phyloP scores from a whole-genome alignment of 2,113 vertebrate genomes.

The Geococcyx californianus region DNA sequence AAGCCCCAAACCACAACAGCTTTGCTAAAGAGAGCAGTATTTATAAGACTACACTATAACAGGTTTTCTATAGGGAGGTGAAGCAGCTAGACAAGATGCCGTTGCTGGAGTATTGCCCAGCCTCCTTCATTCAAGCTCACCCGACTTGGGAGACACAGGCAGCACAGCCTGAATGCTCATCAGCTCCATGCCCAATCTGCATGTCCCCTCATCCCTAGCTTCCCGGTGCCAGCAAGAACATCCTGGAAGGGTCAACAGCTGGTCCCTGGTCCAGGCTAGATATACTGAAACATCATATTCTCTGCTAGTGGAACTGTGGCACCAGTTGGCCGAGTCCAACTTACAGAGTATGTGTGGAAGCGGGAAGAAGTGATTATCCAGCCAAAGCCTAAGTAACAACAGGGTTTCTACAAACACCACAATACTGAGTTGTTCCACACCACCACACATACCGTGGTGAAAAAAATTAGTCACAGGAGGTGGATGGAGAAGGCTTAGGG shows the following conservation, averaged over 20 bases:
- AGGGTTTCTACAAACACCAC: neutral
- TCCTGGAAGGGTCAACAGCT: accelerated
- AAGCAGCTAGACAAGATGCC: neutral
- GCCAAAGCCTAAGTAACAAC: neutral
- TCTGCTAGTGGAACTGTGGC: neutral
- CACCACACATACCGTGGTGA: neutral
- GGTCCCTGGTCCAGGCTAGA: neutral
- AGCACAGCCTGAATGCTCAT: neutral
- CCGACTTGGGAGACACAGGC: accelerated
- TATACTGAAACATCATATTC: neutral
- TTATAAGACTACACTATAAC: neutral
- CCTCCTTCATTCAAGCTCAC: neutral
- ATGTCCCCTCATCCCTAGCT: neutral
- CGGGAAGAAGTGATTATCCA: neutral
- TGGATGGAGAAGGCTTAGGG: neutral
- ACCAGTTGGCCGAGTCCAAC: neutral
- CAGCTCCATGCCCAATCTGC: accelerated
- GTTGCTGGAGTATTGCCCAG: neutral
- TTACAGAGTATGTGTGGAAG: accelerated
- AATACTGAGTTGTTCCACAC: accelerated
- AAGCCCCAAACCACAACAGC: neutral
- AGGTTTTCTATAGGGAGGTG: neutral
- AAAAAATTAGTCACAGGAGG: neutral
- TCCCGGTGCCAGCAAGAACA: neutral
- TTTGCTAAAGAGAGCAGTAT: neutral